Evolutionary conservation across 2,888 invertebrate species (phyloP), one percentile per base, ranked within the genome.

Genomic region (Andrena chrysosceles): DNA sequence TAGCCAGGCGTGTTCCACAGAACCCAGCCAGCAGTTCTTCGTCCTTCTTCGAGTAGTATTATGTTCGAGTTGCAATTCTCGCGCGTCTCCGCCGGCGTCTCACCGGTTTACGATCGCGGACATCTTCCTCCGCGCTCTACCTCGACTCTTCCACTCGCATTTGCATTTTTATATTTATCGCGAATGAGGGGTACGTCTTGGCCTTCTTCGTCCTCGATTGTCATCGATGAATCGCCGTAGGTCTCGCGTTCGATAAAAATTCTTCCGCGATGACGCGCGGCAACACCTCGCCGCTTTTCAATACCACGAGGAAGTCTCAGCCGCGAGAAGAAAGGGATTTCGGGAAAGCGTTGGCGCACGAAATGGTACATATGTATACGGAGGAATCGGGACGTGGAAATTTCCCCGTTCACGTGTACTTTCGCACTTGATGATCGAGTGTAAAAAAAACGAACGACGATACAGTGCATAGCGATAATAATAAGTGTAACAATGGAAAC

Each of bases 151-250:
- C 62, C 66, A 73, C 74, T 83, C 78, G 81, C 85, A 92, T 92
- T 92, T 92, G 89, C 91, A 92, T 91, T 92, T 90, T 91, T 91
- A 91, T 92, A 91, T 91, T 92, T 91, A 90, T 91, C 88, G 88
- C 88, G 90, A 90, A 88, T 81, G 85, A 69, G 59, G 74, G 77
- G 23, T 20, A 35, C 71, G 70, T 26, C 68, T 64, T 76, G 78
- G 69, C 75, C 63, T 76, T 81, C 66, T 71, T 78, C 72, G 76
- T 66, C 63, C 81, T 73, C 74, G 81, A 81, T 78, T 77, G 76
- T 82, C 78, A 84, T 86, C 84, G 73, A 71, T 16, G 69, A 63
- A 69, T 81, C 77, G 72, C 73, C 67, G 70, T 74, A 70, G 52
- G 66, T 81, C 81, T 73, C 52, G 56, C 6, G 35, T 26, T 2